phyloP scores from a whole-genome alignment of 2,113 vertebrate genomes.

The Cichladusa arquata region DNA sequence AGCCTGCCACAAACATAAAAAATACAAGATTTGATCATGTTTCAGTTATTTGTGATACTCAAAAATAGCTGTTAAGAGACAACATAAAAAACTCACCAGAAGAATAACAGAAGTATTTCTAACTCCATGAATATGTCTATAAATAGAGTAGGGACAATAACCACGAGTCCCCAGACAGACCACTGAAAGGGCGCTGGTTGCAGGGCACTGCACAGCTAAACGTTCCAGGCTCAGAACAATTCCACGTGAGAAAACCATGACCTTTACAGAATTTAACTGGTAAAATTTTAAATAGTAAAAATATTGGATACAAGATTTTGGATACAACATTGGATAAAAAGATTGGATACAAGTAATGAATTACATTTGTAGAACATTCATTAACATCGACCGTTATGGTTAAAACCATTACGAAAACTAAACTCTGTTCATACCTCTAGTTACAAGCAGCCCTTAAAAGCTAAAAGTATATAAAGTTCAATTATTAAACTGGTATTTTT shows the following conservation, averaged over 20 bases:
- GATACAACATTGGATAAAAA: not conserved
- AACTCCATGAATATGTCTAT: not conserved
- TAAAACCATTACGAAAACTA: not conserved
- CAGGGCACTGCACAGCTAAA: not conserved
- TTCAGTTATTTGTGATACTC: not conserved
- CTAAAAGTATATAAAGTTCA: not conserved
- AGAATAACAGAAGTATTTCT: not conserved
- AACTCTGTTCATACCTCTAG: not conserved
- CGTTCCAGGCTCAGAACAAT: not conserved
- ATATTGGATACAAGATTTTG: not conserved
- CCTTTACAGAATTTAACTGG: not conserved
- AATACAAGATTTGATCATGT: not conserved
- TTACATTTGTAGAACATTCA: not conserved
- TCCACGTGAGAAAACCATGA: not conserved
- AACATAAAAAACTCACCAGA: not conserved
- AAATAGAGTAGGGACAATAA: conserved; percentile 26
- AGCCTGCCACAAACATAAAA: not conserved
- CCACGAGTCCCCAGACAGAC: not conserved
- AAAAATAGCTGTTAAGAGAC: not conserved
- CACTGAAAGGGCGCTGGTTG: not conserved
- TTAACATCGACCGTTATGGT: not conserved
- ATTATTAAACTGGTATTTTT: not conserved
- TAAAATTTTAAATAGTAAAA: not conserved
- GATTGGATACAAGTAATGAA: not conserved
- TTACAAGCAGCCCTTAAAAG: not conserved